Percentiles rank a stretch among this genome's conserved stretches.
Conservation (phyloP, 1,140 invertebrate species). For the Orchesella cincta region DNA sequence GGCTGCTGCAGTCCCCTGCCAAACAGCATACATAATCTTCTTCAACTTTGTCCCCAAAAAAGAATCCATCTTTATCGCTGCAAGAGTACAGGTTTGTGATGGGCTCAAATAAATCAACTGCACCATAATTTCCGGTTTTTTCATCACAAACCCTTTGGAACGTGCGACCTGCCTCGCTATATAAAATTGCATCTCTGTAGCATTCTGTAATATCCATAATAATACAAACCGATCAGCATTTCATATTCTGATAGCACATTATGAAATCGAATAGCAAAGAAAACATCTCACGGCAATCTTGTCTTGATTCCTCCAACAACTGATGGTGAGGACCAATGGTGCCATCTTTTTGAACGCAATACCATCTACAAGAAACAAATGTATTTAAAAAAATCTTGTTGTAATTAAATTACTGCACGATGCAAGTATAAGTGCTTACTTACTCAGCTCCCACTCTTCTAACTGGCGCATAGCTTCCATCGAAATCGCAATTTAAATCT, state of each 20-base stretch:
- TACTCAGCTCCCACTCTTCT: conserved; percentile 63
- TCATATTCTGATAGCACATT: not conserved
- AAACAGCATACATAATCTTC: conserved; percentile 21
- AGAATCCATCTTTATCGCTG: conserved; percentile 38
- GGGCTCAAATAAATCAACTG: not conserved
- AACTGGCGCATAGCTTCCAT: conserved; percentile 61
- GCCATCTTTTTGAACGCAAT: conserved; percentile 30
- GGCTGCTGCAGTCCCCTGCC: not conserved
- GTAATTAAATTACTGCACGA: not conserved
- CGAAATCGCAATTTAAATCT: conserved; percentile 59
- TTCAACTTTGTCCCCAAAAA: conserved; percentile 5
- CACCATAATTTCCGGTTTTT: conserved; percentile 30
- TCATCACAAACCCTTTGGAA: conserved; percentile 19
- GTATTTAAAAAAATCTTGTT: conserved; percentile 20
- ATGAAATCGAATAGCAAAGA: too few species aligned
- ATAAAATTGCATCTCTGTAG: conserved; percentile 27
- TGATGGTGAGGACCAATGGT: not conserved
- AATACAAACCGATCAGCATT: not conserved
- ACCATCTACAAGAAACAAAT: conserved; percentile 43
- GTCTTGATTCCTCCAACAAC: not conserved
- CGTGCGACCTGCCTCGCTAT: conserved; percentile 15
- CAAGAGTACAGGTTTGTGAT: conserved; percentile 16
- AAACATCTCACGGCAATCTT: conserved; percentile 26
- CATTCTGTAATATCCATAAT: conserved; percentile 8
- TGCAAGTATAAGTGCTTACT: conserved; percentile 39